These are phyloP conservation scores for Rhabdophis nuchalis DNA, from an alignment of 2,797 vertebrate species.

Conservation along the genomic window DNA sequence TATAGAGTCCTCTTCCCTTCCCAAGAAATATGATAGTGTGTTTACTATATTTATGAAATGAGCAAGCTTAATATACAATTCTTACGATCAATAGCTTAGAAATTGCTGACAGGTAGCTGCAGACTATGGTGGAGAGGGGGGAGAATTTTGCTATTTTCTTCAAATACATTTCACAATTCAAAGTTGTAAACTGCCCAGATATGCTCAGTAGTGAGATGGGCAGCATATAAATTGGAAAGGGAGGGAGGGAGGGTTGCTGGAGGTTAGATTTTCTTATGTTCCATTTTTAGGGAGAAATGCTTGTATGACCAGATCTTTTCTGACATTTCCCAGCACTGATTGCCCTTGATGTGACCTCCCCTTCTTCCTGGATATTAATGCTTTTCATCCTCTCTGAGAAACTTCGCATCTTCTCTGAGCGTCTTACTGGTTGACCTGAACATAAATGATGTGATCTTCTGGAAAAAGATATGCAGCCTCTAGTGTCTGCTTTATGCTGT, in stretches of 20 bases:
- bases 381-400: not conserved
- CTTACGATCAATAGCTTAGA: not conserved
- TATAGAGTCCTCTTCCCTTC: not conserved
- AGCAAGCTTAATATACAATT: not conserved
- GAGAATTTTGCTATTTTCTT: not conserved
- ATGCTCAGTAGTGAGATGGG: too few species aligned
- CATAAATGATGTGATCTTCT: not conserved
- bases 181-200: too few species aligned
- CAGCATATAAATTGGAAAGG: not conserved
- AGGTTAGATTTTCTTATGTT: not conserved
- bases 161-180: not conserved
- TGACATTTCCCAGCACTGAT: not conserved
- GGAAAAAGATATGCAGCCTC: not conserved
- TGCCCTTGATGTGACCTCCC: not conserved
- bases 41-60: not conserved
- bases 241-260: not conserved
- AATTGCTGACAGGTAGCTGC: not conserved
- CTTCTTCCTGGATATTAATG: not conserved
- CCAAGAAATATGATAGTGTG: not conserved
- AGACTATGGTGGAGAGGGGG: not conserved
- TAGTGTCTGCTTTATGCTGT: not conserved
- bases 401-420: not conserved
- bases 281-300: not conserved
- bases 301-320: not conserved
- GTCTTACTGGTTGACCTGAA: not conserved